Conservation (phyloP, 2,113 vertebrate genomes). For the Crotalus tigris region DNA sequence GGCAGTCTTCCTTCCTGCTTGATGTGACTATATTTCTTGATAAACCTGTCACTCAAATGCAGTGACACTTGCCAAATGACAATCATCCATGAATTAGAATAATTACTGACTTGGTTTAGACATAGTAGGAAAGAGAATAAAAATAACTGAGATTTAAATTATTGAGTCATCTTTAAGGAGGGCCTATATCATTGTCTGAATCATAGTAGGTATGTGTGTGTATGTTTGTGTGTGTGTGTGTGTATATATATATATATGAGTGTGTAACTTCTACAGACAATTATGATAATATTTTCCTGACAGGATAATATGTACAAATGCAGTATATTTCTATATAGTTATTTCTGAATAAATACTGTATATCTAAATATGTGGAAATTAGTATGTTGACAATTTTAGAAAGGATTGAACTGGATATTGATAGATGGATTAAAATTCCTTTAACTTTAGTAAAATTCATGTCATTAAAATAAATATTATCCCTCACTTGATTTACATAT, state of each 20-base stretch:
- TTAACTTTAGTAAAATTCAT: neutral
- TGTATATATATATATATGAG: fast-evolving
- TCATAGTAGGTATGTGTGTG: neutral
- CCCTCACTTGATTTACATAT: neutral
- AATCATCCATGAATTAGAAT: neutral
- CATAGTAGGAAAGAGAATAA: neutral
- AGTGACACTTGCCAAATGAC: neutral
- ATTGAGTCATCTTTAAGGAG: neutral
- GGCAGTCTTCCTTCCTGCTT: neutral
- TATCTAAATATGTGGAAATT: neutral
- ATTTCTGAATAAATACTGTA: neutral
- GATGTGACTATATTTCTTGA: neutral
- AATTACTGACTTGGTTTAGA: neutral
- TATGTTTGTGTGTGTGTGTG: neutral
- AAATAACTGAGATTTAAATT: neutral
- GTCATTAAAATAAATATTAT: neutral
- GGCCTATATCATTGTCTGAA: neutral
- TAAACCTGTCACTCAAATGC: neutral
- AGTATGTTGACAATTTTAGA: neutral
- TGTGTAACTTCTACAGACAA: neutral
- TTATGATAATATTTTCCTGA: neutral
- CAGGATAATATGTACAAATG: neutral
- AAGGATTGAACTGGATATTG: neutral
- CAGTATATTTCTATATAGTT: neutral
- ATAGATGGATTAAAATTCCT: neutral